Conservation (phyloP, 2,113 vertebrate species). For the Catharus fuscescens region DNA sequence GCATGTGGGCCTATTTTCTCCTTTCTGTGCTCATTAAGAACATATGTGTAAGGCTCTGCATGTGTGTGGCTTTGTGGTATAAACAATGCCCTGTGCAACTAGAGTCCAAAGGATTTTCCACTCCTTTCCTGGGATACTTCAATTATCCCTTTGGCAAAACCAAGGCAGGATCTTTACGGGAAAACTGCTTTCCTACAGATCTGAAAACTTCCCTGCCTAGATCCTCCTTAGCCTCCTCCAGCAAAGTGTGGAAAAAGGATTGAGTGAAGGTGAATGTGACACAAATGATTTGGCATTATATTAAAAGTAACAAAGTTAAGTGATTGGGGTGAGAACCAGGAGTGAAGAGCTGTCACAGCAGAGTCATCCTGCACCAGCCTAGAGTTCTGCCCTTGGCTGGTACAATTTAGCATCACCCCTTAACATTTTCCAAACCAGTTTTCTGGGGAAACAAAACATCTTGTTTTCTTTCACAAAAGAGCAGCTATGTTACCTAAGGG, state of each 20-base stretch:
- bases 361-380: neutral
- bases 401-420: neutral
- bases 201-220: neutral
- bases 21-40: neutral
- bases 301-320: neutral
- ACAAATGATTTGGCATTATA: neutral
- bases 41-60: neutral
- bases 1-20: neutral
- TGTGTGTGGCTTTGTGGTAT: neutral
- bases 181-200: neutral
- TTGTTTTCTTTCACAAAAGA: neutral
- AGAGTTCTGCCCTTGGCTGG: neutral
- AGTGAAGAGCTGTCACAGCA: neutral
- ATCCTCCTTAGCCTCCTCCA: neutral
- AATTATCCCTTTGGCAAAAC: neutral
- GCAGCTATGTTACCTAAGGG: neutral
- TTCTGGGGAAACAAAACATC: neutral
- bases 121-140: neutral
- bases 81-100: neutral
- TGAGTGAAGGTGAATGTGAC: neutral
- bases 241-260: neutral
- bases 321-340: accelerated
- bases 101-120: neutral
- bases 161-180: neutral
- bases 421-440: neutral